Evolutionary conservation across 2,888 invertebrate species (phyloP), one percentile per base, ranked within the genome.

Genomic region (Trichopria drosophilae): DNA sequence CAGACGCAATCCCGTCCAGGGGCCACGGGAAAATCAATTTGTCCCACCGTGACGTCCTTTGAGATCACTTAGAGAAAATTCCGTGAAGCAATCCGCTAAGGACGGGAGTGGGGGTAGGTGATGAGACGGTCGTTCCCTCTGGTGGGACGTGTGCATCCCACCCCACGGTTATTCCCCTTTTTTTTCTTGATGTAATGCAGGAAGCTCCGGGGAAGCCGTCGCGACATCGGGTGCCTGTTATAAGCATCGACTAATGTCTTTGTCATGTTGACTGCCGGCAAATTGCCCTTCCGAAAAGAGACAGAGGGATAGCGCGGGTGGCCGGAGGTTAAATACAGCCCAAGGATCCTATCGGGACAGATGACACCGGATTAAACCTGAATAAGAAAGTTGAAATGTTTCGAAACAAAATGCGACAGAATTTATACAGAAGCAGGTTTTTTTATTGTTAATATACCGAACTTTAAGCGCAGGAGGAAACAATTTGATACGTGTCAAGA

Each of bases 251-350:
- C 70, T 73, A 71, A 73, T 72, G 72, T 71, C 72, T 73, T 72
- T 73, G 71, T 72, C 72, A 58, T 73, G 72, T 73, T 68, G 68
- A 69, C 71, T 71, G 73, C 65, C 71, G 71, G 72, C 71, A 69
- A 73, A 71, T 73, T 69, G 68, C 63, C 64, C 67, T 69, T 67
- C 13, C 13, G 10, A 24, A 39, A 16, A 35, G 32, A 46, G 32
- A 34, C 20, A 18, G 12, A 26, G 24, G 26, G 26, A 26, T n/a
- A n/a, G n/a, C n/a, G n/a, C n/a, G n/a, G n/a, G n/a, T n/a, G n/a
- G n/a, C n/a, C n/a, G n/a, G n/a, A n/a, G n/a, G n/a, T n/a, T n/a
- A n/a, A n/a, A n/a, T n/a, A n/a, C n/a, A n/a, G n/a, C n/a, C n/a
- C n/a, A n/a, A n/a, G n/a, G n/a, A n/a, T n/a, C n/a, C n/a, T n/a